These are phyloP conservation scores for Coenonympha arcania DNA, from an alignment of 2,888 invertebrate genomes.

Conservation along the genomic window DNA sequence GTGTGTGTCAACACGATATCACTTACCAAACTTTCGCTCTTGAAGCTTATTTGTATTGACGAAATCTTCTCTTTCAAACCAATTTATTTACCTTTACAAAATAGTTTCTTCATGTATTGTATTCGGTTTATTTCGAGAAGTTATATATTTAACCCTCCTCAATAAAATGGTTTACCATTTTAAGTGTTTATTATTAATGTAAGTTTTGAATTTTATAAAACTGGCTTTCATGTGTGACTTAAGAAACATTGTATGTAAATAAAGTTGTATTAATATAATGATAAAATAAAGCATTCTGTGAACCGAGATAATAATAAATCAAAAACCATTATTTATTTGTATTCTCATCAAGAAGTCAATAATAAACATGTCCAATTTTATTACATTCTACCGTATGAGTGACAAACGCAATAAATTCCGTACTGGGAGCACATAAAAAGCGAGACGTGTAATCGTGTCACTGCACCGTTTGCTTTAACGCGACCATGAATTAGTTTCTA, in stretches of 20 bases:
- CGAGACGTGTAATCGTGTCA: constrained; percentile 53
- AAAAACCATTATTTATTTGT: constrained; percentile 19
- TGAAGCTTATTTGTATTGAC: constrained; percentile 48
- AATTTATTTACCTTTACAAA: neutral
- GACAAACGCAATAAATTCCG: constrained; percentile 60
- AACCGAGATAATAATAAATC: constrained; percentile 8
- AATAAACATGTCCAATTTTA: constrained; percentile 46
- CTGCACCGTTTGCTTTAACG: constrained; percentile 46
- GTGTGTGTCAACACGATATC: constrained; percentile 65
- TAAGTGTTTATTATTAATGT: too few species aligned
- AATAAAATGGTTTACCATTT: too few species aligned
- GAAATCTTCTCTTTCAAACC: constrained; percentile 15
- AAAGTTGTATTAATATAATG: too few species aligned
- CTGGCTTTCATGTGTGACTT: too few species aligned
- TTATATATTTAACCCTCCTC: neutral
- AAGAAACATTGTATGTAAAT: too few species aligned
- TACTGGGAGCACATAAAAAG: constrained; percentile 59
- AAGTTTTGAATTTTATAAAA: too few species aligned
- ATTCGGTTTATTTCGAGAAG: neutral
- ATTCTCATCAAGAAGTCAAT: constrained; percentile 11
- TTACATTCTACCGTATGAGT: constrained; percentile 44
- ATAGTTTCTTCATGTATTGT: too few species aligned
- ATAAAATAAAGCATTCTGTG: neutral
- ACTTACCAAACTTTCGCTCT: constrained; percentile 54
- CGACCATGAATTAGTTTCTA: constrained; percentile 56